Base-by-base conservation (phyloP, 2,888 invertebrate species). In the Hemicrepidius hirtus region DNA sequence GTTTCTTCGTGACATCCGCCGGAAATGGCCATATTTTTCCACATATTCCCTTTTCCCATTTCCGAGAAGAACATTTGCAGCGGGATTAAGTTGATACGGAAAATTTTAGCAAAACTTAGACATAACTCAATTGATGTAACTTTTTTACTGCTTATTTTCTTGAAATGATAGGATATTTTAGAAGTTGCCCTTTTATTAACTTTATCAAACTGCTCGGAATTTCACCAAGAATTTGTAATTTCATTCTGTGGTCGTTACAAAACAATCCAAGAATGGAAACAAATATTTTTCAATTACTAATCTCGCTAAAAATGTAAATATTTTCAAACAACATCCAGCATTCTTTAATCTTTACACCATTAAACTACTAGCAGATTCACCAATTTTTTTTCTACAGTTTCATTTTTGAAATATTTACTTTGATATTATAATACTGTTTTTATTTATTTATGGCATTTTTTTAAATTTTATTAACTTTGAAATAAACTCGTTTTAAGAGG, bases 21-120 rank as follows among this genome's bases (percentile, higher is more conserved):
- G 79, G 79, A 80, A 79, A 79, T 78, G 74, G 75, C 77, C 76
- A 79, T 79, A 79, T 79, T 80, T 79, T 74, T 73, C 76, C 77
- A 77, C 78, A 78, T 78, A 77, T 77, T 75, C 75, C 71, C 69
- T 75, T 77, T 80, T 76, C 76, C 75, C 68, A 72, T 78, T 77
- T 76, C 77, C 20, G 41, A 55, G 67, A 74, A 71, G 74, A 73
- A 75, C 64, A 74, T 77, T 75, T 64, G 69, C 73, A 70, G 72
- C 62, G 57, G 72, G 75, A 80, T 79, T 79, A 79, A 77, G 72
- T 77, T 77, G 77, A 78, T 80, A 75, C 76, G 60, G 73, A 77
- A 76, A 50, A 50, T 37, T 65, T 65, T 50, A 40, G 64, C 37
- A 35, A 65, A 46, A 40, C 64, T 65, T 65, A 13, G 40, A 49